phyloP scores from a whole-genome alignment of 2,888 invertebrate genomes.

The Leucoma salicis region DNA sequence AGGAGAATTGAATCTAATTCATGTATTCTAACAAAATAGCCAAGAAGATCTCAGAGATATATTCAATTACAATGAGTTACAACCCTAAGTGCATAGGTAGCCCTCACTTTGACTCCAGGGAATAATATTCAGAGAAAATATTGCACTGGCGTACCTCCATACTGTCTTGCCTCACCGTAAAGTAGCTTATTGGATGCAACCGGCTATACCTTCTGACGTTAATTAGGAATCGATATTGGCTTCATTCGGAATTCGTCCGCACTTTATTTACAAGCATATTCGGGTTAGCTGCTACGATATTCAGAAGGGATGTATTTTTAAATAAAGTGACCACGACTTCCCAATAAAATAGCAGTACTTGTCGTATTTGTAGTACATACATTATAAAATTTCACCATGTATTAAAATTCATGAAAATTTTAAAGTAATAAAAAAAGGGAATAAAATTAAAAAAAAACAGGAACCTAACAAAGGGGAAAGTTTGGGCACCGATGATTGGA shows the following conservation, averaged over 20 bases:
- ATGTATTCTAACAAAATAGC: neutral
- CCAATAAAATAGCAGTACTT: too few species aligned
- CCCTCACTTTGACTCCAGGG: neutral
- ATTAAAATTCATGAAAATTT: too few species aligned
- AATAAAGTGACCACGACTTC: neutral
- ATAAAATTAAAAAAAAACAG: too few species aligned
- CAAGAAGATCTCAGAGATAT: neutral
- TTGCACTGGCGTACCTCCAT: constrained; percentile 10
- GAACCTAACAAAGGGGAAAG: too few species aligned
- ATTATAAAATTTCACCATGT: too few species aligned
- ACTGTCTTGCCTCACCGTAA: constrained; percentile 10
- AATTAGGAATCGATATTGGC: constrained; percentile 3
- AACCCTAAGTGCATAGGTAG: constrained; percentile 6
- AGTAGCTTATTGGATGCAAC: constrained; percentile 2
- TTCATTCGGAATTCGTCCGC: neutral
- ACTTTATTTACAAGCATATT: neutral
- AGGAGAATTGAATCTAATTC: too few species aligned
- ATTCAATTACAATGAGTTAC: neutral
- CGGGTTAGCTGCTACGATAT: neutral
- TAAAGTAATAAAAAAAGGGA: too few species aligned
- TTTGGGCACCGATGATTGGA: too few species aligned
- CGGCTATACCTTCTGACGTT: neutral
- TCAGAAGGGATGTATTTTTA: neutral
- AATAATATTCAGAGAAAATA: constrained; percentile 12
- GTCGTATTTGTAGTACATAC: too few species aligned